Base-by-base conservation (phyloP, 2,888 invertebrate genomes). In the Arrhopalites spinosus region DNA sequence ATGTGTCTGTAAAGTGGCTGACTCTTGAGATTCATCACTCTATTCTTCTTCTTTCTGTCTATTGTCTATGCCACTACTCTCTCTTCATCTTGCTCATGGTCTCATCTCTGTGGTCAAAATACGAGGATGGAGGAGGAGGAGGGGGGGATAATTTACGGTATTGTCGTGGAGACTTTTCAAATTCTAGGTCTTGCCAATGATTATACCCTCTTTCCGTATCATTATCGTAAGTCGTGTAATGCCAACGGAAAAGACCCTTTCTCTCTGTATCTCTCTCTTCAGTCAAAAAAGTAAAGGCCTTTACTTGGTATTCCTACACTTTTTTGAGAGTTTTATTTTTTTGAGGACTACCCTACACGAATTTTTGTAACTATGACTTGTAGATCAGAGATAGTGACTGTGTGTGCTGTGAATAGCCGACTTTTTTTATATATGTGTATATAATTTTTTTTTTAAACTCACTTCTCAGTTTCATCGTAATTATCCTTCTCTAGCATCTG, bases 91-190 rank as follows among this genome's bases (percentile, higher is more conserved):
- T 59, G 25, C 71, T 71, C 71, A 43, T 56, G 56, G 29, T 69
- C 59, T 36, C 36, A n/a, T 59, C 29, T 13, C 47, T 66, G 64
- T 53, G 73, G 64, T 73, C 66, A 27, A 71, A 71, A 43, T 59
- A 70, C 66, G 72, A 56, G 27, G 59, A 74, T 56, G 67, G n/a
- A n/a, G n/a, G n/a, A n/a, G n/a, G n/a, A n/a, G n/a, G n/a, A n/a
- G n/a, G n/a, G n/a, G n/a, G 11, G 36, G 77, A 79, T 79, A 79
- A 79, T 79, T 79, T 79, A 79, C 78, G 77, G 78, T 79, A 79
- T 79, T 79, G 78, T 79, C 77, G 78, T 79, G 59, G 59, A 74
- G 75, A 77, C 77, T 77, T 78, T 78, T 77, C 43, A 77, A 77
- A 77, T 77, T 77, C 78, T 76, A 77, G 78, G 72, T 73, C 76